A percentile compares a stretch with the other conserved stretches of the same genome.
Conservation (phyloP, 1,140 invertebrate genomes). For the Achroia grisella region DNA sequence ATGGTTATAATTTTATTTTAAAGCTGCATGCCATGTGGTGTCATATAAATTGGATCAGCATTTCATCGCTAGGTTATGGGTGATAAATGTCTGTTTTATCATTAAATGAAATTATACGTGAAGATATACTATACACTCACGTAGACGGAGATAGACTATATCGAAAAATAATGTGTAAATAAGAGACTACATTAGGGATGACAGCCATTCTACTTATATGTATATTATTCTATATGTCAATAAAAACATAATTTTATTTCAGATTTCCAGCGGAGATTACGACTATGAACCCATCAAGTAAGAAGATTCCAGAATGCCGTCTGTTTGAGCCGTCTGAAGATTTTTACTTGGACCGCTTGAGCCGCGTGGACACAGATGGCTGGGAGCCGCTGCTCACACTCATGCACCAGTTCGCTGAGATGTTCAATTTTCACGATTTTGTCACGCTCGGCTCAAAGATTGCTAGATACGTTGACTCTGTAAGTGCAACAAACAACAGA, state of each 20-base stretch:
- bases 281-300: slow-evolving; percentile 25
- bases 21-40: too few species aligned
- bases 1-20: too few species aligned
- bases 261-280: slow-evolving; percentile 44
- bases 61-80: too few species aligned
- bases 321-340: slow-evolving; percentile 25
- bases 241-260: slow-evolving; percentile 3
- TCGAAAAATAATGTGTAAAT: too few species aligned
- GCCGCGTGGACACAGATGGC: slow-evolving; percentile 23
- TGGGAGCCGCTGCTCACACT: slow-evolving; percentile 46
- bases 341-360: slow-evolving; percentile 40
- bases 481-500: slow-evolving; percentile 22
- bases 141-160: too few species aligned
- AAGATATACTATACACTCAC: too few species aligned
- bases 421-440: slow-evolving; percentile 47
- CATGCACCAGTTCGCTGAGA: slow-evolving; percentile 54
- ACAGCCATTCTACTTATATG: too few species aligned
- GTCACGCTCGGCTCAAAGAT: slow-evolving; percentile 45
- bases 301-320: slow-evolving; percentile 48
- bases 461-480: slow-evolving; percentile 49
- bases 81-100: too few species aligned
- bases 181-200: too few species aligned
- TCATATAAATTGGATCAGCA: too few species aligned
- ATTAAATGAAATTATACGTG: too few species aligned
- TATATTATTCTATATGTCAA: not conserved